Evolutionary conservation across 2,888 invertebrate species (phyloP), one percentile per base, ranked within the genome.

Genomic region (Polia nebulosa): DNA sequence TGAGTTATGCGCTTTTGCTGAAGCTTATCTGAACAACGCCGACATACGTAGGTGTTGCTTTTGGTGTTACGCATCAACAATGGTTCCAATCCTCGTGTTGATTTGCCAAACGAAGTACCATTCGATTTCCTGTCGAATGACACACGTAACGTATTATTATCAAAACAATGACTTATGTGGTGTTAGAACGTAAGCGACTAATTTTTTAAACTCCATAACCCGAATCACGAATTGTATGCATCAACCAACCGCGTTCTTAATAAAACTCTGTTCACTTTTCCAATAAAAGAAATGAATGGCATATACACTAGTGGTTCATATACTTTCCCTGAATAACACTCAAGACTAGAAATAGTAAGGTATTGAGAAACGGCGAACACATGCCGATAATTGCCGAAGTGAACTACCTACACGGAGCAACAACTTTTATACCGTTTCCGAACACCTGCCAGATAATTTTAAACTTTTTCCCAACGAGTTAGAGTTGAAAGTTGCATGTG

Each of bases 381-480:
- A 90, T 91, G 90, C 87, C 87, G 85, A 89, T 91, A 90, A 91
- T 91, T 90, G 88, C 88, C 80, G 71, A 75, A 85, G 84, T 82
- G 85, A 86, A 87, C 87, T 88, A 88, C 88, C 82, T 85, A 85
- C 81, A 81, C 22, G 66, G 66, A 70, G 61, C 71, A 80, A 83
- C 74, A 78, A 86, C 83, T 86, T 85, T 84, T 81, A 81, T 78
- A 73, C 58, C 68, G 47, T 57, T 74, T 39, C 60, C 39, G 17
- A 45, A 68, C 17, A 41, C 44, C 20, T 34, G 32, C 44, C 51
- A 63, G n/a, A 53, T 34, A 27, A 79, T 72, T 82, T 72, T 77
- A 20, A 51, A 65, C 74, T 68, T 56, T 81, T 60, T 1, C 0
- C 0, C 39, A 0, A 52, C 8, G 22, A 0, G 2, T 22, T 68